Conservation (phyloP, 2,113 vertebrate species). For the Chelonoidis abingdonii region DNA sequence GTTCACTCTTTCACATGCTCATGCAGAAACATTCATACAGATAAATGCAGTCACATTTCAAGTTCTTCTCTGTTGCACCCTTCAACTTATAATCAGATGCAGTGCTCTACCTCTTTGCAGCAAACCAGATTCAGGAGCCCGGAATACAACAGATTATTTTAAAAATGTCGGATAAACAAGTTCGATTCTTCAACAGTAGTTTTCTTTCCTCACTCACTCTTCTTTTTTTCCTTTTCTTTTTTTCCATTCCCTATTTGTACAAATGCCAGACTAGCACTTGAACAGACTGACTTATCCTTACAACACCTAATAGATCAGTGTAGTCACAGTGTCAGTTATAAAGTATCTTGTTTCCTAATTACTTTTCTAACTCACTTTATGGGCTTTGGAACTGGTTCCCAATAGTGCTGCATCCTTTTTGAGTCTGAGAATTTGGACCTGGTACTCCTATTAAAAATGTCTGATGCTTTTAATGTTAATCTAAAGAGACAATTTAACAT, state of each 20-base stretch:
- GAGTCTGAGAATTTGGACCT: not conserved
- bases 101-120: not conserved
- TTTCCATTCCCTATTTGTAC: not conserved
- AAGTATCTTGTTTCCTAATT: constrained; percentile 28
- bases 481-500: constrained; percentile 38
- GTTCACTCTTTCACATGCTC: not conserved
- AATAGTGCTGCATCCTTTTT: not conserved
- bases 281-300: constrained; percentile 9
- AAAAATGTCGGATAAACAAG: not conserved
- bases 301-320: constrained; percentile 11
- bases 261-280: not conserved
- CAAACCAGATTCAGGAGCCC: not conserved
- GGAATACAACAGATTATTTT: not conserved
- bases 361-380: constrained; percentile 11
- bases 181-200: not conserved
- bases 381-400: constrained; percentile 38
- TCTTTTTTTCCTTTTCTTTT: not conserved
- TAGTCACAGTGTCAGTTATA: constrained; percentile 21
- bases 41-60: not conserved
- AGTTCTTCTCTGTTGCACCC: not conserved
- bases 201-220: not conserved
- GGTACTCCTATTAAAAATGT: constrained; percentile 70
- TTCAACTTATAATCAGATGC: not conserved
- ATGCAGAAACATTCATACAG: not conserved
- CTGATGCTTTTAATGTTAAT: constrained; percentile 36